These are phyloP conservation scores for Pseudococcus jackbeardsleyi DNA, from an alignment of 2,888 invertebrate species.

Conservation along the genomic window DNA sequence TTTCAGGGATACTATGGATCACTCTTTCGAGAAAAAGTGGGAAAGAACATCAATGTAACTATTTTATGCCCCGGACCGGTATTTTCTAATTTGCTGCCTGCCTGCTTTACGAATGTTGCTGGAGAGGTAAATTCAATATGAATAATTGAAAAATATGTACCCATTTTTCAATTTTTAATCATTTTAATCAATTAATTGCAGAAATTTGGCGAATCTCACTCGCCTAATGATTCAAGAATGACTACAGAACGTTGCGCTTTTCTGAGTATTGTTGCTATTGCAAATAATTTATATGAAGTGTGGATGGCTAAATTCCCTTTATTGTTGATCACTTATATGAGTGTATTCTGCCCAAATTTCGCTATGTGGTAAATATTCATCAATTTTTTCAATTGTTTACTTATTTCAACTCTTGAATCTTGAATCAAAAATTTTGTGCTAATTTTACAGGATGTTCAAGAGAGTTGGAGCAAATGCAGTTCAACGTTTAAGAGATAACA, in stretches of 20 bases:
- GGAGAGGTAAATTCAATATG: constrained; percentile 73
- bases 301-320: constrained; percentile 81
- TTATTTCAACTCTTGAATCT: not conserved
- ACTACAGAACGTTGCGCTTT: constrained; percentile 72
- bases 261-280: constrained; percentile 72
- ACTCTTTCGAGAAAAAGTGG: constrained; percentile 75
- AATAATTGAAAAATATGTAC: not conserved
- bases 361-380: constrained; percentile 70
- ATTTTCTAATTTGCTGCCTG: constrained; percentile 78
- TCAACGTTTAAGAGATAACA: constrained; percentile 71
- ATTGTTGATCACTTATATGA: constrained; percentile 74
- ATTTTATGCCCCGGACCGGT: constrained; percentile 84
- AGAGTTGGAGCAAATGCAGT: constrained; percentile 70
- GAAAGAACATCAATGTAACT: constrained; percentile 76
- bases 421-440: constrained; percentile 5
- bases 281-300: constrained; percentile 74
- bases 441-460: constrained; percentile 66
- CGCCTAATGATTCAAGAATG: constrained; percentile 70
- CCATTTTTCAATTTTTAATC: not conserved
- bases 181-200: constrained; percentile 66
- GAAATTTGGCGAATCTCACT: constrained; percentile 69
- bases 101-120: constrained; percentile 77
- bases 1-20: constrained; percentile 80
- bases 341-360: constrained; percentile 75
- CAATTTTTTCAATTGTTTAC: not conserved